A percentile compares a stretch with the other conserved stretches of the same genome.
Conservation (phyloP, 2,888 invertebrate genomes). For the Baronia brevicornis region DNA sequence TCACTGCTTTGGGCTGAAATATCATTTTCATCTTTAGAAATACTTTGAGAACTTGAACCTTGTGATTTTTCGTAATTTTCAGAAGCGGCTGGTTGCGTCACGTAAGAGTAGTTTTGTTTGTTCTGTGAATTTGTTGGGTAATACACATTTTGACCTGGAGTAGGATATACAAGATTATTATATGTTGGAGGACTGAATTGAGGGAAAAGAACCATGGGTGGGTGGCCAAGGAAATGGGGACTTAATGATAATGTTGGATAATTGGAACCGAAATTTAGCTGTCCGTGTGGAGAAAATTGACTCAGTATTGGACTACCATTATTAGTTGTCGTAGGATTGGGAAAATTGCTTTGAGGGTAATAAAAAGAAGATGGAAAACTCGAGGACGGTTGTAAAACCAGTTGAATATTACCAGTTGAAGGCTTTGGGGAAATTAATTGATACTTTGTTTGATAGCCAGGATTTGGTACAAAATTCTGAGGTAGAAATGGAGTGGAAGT, state of each 20-base stretch:
- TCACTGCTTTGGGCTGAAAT: slow-evolving; percentile 41
- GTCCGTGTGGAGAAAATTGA: slow-evolving; percentile 34
- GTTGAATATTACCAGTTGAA: slow-evolving; percentile 46
- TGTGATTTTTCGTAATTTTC: slow-evolving; percentile 53
- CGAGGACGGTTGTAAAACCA: slow-evolving; percentile 48
- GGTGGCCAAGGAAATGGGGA: slow-evolving; percentile 46
- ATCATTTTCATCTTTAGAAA: slow-evolving; percentile 58
- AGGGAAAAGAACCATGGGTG: slow-evolving; percentile 46
- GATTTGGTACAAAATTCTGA: slow-evolving; percentile 52
- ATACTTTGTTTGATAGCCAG: slow-evolving; percentile 64
- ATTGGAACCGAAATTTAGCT: slow-evolving; percentile 40
- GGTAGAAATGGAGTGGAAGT: slow-evolving; percentile 52
- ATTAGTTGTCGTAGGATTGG: slow-evolving; percentile 31
- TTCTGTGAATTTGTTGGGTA: slow-evolving; percentile 52
- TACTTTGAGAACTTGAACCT: slow-evolving; percentile 34
- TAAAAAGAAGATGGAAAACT: slow-evolving; percentile 33
- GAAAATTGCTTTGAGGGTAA: too few relatives aligned
- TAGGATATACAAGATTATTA: slow-evolving; percentile 47
- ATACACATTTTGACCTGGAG: slow-evolving; percentile 51
- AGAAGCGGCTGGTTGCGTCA: slow-evolving; percentile 29
- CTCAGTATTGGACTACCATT: slow-evolving; percentile 33
- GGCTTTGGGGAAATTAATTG: slow-evolving; percentile 55
- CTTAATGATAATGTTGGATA: slow-evolving; percentile 41
- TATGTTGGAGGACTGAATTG: slow-evolving; percentile 52
- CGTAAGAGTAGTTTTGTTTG: slow-evolving; percentile 46